Conservation (phyloP, 2,797 vertebrate genomes). For the Nyctibius grandis region DNA sequence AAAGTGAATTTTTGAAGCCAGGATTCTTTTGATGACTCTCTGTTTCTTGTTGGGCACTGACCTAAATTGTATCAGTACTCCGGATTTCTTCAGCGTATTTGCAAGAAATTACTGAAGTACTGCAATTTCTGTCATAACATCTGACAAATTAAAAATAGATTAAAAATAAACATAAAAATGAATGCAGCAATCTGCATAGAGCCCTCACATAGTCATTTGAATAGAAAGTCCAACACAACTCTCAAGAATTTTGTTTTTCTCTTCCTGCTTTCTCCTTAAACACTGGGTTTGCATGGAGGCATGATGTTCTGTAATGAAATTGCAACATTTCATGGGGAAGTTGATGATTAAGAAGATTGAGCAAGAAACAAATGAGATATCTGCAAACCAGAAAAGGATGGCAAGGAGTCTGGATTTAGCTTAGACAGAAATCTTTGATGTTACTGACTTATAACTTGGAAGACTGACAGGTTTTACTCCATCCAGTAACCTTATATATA, state of each 20-base stretch:
- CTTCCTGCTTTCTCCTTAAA: not conserved
- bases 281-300: not conserved
- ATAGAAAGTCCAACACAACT: not conserved
- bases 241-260: not conserved
- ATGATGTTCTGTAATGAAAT: not conserved
- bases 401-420: not conserved
- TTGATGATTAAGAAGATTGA: not conserved
- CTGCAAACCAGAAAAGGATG: not conserved
- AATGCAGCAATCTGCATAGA: slow-evolving; percentile 23
- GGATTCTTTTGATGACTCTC: not conserved
- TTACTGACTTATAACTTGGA: not conserved
- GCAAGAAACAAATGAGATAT: not conserved
- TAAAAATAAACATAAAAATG: slow-evolving; percentile 15
- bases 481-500: not conserved
- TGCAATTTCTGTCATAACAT: slow-evolving; percentile 30
- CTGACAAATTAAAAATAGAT: slow-evolving; percentile 31
- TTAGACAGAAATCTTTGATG: not conserved
- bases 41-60: not conserved
- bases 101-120: slow-evolving; percentile 3
- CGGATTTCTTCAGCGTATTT: not conserved
- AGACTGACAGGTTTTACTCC: not conserved
- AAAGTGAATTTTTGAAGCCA: not conserved
- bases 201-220: not conserved
- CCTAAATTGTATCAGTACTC: not conserved
- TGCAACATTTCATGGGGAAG: not conserved